Percentiles rank a stretch among this genome's conserved stretches.
These are phyloP conservation scores for Cardiocondyla obscurior DNA, from an alignment of 1,140 invertebrate species.

Conservation along the genomic window DNA sequence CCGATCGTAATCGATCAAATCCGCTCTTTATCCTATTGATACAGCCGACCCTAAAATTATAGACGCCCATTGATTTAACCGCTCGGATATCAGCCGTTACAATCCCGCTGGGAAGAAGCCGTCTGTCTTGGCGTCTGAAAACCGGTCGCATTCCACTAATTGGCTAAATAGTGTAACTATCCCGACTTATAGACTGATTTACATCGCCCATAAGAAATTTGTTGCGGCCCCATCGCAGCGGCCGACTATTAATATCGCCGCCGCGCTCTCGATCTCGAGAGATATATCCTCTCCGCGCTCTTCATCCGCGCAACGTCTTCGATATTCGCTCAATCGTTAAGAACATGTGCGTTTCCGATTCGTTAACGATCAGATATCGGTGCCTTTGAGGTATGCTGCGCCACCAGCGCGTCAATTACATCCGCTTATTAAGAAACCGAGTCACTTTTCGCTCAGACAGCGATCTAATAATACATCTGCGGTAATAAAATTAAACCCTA, in stretches of 20 bases:
- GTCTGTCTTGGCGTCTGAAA: conserved; percentile 55
- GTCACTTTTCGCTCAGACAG: conserved; percentile 19
- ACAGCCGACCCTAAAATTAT: not conserved
- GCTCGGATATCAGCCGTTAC: conserved; percentile 27
- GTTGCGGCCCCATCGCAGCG: conserved; percentile 62
- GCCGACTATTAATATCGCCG: conserved; percentile 60
- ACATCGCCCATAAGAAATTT: conserved; percentile 76
- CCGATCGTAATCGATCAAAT: conserved; percentile 11
- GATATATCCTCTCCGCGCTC: not conserved
- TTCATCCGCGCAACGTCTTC: conserved; percentile 24
- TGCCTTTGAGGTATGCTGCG: conserved; percentile 55
- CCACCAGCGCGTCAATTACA: conserved; percentile 10
- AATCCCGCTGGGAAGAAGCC: conserved; percentile 17
- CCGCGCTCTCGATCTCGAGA: conserved; percentile 7
- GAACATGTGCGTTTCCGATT: conserved; percentile 56
- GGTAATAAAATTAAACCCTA: conserved; percentile 56
- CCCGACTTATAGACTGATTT: conserved; percentile 76
- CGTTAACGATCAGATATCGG: conserved; percentile 60
- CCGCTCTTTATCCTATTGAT: not conserved
- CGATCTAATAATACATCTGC: conserved; percentile 49
- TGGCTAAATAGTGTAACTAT: conserved; percentile 77
- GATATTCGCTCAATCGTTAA: conserved; percentile 64
- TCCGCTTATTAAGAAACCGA: conserved; percentile 28
- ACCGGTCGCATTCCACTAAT: conserved; percentile 75
- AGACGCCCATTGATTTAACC: conserved; percentile 4